phyloP scores from a whole-genome alignment of 2,113 vertebrate species.

The Channa argus region DNA sequence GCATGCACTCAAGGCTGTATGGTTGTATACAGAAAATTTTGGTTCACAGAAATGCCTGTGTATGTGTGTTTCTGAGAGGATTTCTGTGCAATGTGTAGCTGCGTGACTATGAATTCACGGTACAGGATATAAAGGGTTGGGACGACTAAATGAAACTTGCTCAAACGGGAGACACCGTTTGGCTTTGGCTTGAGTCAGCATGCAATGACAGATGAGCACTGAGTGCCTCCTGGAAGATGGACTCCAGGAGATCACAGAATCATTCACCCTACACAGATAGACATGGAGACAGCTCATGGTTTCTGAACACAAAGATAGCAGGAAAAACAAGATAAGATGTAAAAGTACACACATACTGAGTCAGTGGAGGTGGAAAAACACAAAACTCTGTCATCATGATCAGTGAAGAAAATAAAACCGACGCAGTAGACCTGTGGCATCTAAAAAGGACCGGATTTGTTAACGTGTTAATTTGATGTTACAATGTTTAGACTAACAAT shows the following conservation, averaged over 20 bases:
- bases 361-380: conserved; percentile 31
- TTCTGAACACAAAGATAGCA: conserved; percentile 27
- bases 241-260: conserved; percentile 54
- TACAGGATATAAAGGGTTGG: background rate
- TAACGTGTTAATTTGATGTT: conserved; percentile 9
- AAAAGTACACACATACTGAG: conserved; percentile 17
- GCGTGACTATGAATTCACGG: conserved; percentile 9
- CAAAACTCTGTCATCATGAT: conserved; percentile 30
- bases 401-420: conserved; percentile 2
- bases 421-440: background rate
- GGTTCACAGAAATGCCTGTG: conserved; percentile 16
- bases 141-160: conserved; percentile 25
- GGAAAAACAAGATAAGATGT: conserved; percentile 50
- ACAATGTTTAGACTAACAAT: conserved; percentile 11
- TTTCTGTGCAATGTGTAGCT: background rate
- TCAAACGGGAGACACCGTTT: conserved; percentile 17
- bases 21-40: conserved; percentile 9
- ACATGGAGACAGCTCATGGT: conserved; percentile 42
- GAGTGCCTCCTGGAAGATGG: conserved; percentile 41
- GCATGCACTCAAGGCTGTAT: conserved; percentile 31
- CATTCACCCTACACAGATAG: conserved; percentile 49
- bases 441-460: conserved; percentile 19
- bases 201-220: conserved; percentile 58
- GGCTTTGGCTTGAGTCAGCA: conserved; percentile 53
- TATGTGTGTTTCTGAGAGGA: conserved; percentile 12